Evolutionary conservation across 2,888 invertebrate genomes (phyloP).

Genomic region (Dynastes hyllus): DNA sequence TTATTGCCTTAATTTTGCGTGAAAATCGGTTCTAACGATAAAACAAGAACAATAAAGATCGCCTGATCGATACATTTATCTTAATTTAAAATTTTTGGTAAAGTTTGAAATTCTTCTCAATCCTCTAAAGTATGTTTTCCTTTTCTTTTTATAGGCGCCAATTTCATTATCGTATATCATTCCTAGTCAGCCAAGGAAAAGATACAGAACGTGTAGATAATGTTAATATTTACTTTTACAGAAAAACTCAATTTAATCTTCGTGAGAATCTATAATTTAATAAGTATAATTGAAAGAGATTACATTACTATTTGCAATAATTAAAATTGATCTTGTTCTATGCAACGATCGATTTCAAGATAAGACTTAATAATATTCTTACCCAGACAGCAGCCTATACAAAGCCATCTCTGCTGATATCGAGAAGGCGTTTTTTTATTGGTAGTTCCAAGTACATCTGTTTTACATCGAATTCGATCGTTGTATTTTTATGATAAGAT

Average conservation of each 20-base stretch:
- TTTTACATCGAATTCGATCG: slow-evolving; percentile 23
- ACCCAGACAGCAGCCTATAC: slow-evolving; percentile 8
- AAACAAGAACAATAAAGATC: no score
- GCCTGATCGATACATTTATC: no score
- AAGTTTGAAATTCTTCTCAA: background rate
- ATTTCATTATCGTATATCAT: slow-evolving; percentile 6
- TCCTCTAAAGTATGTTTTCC: background rate
- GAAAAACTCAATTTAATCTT: slow-evolving; percentile 8
- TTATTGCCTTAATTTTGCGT: no score
- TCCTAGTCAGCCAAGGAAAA: background rate
- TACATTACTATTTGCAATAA: slow-evolving; percentile 12
- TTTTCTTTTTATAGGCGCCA: slow-evolving; percentile 10
- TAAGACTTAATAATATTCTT: background rate
- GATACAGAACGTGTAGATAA: slow-evolving; percentile 4
- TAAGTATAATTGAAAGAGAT: background rate
- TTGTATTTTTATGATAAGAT: slow-evolving; percentile 29
- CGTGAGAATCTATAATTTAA: slow-evolving; percentile 13
- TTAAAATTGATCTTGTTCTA: slow-evolving; percentile 5
- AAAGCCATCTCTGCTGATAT: slow-evolving; percentile 7
- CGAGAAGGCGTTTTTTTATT: slow-evolving; percentile 16
- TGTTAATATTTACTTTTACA: slow-evolving; percentile 3
- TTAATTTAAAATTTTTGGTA: background rate
- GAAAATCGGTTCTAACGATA: no score
- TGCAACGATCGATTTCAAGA: slow-evolving; percentile 5
- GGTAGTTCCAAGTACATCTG: slow-evolving; percentile 27